Evolutionary conservation across 2,888 invertebrate genomes (phyloP).

Genomic region (Drosophila nr. fundita): DNA sequence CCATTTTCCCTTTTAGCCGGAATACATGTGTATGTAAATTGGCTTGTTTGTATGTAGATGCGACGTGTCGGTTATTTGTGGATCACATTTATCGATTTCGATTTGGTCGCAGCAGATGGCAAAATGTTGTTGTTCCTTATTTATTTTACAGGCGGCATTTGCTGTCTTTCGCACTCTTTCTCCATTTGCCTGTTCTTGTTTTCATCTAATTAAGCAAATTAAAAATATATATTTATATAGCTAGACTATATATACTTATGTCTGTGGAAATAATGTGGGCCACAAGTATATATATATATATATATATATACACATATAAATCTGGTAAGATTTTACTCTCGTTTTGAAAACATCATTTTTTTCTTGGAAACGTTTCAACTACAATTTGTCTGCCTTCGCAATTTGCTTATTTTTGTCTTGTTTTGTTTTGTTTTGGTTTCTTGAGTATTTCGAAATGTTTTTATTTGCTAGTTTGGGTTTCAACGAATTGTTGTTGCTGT

Average conservation of each 20-base stretch:
- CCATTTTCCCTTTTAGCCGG: constrained; percentile 43
- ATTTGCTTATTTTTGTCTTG: constrained; percentile 20
- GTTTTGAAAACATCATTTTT: constrained; percentile 54
- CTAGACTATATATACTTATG: constrained; percentile 3
- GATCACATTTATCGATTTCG: constrained; percentile 74
- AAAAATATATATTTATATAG: constrained; percentile 61
- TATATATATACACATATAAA: constrained; percentile 2
- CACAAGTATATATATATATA: constrained; percentile 3
- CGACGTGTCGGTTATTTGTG: constrained; percentile 36
- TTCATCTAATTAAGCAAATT: constrained; percentile 74
- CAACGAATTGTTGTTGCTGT: constrained; percentile 13
- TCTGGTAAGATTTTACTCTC: constrained; percentile 42
- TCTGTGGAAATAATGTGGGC: constrained; percentile 28
- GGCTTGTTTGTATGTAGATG: background rate
- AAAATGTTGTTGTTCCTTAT: constrained; percentile 28
- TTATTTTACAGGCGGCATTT: constrained; percentile 34
- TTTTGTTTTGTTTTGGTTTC: constrained; percentile 21
- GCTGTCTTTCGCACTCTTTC: constrained; percentile 29
- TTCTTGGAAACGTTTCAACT: constrained; percentile 49
- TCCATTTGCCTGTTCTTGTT: constrained; percentile 41
- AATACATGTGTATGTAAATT: constrained; percentile 2
- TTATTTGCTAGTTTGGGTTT: constrained; percentile 39
- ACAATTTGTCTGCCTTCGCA: constrained; percentile 32
- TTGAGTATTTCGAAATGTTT: constrained; percentile 49
- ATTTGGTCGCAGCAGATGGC: constrained; percentile 39